These are phyloP conservation scores for Oncorhynchus mykiss DNA, from an alignment of 2,113 vertebrate genomes.

Conservation along the genomic window DNA sequence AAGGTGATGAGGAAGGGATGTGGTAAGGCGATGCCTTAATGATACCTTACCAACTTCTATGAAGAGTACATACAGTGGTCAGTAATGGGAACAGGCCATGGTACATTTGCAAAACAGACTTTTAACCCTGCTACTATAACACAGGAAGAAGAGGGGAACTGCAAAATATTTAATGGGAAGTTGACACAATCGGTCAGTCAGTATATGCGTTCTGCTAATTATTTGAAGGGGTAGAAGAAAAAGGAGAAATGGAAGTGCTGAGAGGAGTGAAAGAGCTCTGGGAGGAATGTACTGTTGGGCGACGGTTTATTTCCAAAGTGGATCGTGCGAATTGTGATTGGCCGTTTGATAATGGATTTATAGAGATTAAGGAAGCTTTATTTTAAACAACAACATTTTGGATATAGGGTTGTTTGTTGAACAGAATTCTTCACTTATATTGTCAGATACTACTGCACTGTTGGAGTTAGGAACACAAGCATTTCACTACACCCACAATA, in stretches of 20 bases:
- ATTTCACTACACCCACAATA: no score
- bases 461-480: no score
- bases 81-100: background rate
- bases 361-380: background rate
- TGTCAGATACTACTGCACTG: background rate
- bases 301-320: no score
- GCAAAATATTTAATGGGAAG: no score
- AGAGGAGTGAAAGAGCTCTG: no score
- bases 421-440: background rate
- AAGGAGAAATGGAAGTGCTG: no score
- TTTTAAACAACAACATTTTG: background rate
- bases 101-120: constrained; percentile 35
- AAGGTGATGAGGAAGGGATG: constrained; percentile 31
- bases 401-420: background rate
- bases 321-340: no score
- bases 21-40: background rate
- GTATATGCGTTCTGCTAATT: no score
- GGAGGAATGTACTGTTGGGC: no score
- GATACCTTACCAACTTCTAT: constrained; percentile 1
- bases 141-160: background rate
- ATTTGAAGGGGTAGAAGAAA: no score
- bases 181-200: no score
- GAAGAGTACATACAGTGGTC: constrained; percentile 7
- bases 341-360: background rate
- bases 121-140: background rate